These are phyloP conservation scores for Falcaria lacertinaria DNA, from an alignment of 2,888 invertebrate species.

Conservation along the genomic window DNA sequence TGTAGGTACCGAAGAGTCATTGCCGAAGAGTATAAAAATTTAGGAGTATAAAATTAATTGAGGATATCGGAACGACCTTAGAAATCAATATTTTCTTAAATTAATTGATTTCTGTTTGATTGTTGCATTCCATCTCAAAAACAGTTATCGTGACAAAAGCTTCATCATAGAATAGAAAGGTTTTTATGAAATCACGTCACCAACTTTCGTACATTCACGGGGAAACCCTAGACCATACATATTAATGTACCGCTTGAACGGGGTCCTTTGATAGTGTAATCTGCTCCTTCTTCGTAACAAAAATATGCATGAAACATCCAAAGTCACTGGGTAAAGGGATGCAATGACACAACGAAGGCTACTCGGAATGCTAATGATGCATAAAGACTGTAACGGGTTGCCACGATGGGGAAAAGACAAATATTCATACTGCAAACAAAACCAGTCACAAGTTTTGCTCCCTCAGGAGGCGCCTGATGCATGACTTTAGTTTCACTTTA, in stretches of 20 bases:
- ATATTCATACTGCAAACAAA: neutral
- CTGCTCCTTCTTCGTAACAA: slow-evolving; percentile 15
- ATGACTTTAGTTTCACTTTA: neutral
- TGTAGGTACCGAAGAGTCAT: no score
- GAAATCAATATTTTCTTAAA: no score
- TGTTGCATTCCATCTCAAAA: no score
- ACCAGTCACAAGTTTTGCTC: neutral
- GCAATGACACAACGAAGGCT: slow-evolving; percentile 12
- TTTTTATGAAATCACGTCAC: no score
- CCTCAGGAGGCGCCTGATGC: neutral
- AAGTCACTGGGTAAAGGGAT: slow-evolving; percentile 15
- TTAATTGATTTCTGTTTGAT: no score
- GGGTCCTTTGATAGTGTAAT: slow-evolving; percentile 13
- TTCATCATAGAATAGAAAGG: no score
- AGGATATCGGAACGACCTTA: no score
- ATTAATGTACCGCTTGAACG: neutral
- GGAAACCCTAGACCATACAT: neutral
- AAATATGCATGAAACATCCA: slow-evolving; percentile 24
- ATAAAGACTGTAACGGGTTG: slow-evolving; percentile 24
- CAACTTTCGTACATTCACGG: no score
- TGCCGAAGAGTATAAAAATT: no score
- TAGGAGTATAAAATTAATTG: no score
- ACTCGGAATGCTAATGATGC: slow-evolving; percentile 32
- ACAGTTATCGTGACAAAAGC: no score
- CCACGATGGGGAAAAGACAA: slow-evolving; percentile 13